Base-by-base conservation (phyloP, 2,113 vertebrate genomes). In the Polypterus bichir region DNA sequence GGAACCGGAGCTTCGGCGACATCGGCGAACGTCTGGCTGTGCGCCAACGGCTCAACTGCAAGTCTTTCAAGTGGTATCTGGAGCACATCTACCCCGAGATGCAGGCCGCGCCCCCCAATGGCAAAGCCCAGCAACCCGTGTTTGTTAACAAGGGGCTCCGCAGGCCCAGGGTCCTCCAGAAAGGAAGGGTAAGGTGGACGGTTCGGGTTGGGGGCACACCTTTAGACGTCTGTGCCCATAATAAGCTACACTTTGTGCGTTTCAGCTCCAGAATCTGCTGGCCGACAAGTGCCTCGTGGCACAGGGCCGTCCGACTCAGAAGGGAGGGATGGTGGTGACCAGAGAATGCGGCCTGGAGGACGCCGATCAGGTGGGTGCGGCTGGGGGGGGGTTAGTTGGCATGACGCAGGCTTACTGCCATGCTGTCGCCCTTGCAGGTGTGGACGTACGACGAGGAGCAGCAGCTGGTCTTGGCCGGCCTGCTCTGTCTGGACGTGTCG, bases 1-100 rank as follows among this genome's bases (percentile, higher is more conserved):
- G 88, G 55, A 86, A 70, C 8, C 87, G 83, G 3, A 79, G 68
- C 63, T 98, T 84, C 2, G 96, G 96, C 0, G 90, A 99, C 64
- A 85, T 98, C 71, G 82, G 87, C 0, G 91, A 95, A 58, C 92
- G 94, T 0, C 68, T 91, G 46, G 87, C 86, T 1, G 0, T 99
- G 74, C 82, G 96, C 62, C 80, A 80, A 70, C 86, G 69, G 49
- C 63, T 98, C 70, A 85, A 88, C 60, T 99, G 96, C 63, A 90
- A 69, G 45, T 88, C 93, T 0, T 99, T 99, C 64, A 86, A 83
- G 51, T 99, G 96, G 96, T 99, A 96, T 68, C 82, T 99, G 70
- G 92, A 98, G 73, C 90, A 84, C 2, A 69, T 99, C 27, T 99
- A 98, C 70, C 96, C 96, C 0, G 94, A 99, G 80, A 99, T 99